Base-by-base conservation (phyloP, 2,797 vertebrate genomes). In the Enteromius trimaculatus region DNA sequence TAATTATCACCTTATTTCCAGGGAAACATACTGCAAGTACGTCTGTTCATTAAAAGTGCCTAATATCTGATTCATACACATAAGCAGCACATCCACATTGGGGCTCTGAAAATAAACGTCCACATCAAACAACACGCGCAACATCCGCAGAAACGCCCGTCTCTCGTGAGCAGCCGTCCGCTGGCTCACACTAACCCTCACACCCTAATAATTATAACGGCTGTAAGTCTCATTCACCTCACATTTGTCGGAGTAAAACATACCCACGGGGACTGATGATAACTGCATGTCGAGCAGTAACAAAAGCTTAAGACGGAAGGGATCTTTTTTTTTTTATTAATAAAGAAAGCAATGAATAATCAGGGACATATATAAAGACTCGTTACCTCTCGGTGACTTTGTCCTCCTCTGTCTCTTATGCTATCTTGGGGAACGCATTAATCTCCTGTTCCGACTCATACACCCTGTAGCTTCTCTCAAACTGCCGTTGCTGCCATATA, bases 391-490 rank as follows among this genome's bases (percentile, higher is more conserved):
- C 88, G 71, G 88, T 82, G 85, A 81, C 81, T 84, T 60, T 66
- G 65, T 16, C 81, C 44, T 86, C 84, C 89, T 71, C 89, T 82
- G 86, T 86, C 62, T 86, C 81, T 49, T 66, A 88, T 89, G 93
- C 82, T 94, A 93, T 93, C 93, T 94, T 78, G 86, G 71, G 51
- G 88, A 71, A 84, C 68, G 91, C 91, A 90, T 93, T 86, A 89
- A 91, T 19, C 31, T 88, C 62, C 81, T 71, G 89, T 72, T 79
- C 85, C 69, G 55, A 87, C 37, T 55, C 91, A 90, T 66, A 89
- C 85, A 71, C 90, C 86, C 83, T 44, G 23, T 72, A 75, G 34
- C 77, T 71, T 39, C 62, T 78, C 47, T 21, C 19, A 76, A 65
- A 11, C 85, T 51, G 51, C 58, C 42, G 44, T 17, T 83, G 86